phyloP scores from a whole-genome alignment of 2,888 invertebrate species.

The Phaedon cochleariae region DNA sequence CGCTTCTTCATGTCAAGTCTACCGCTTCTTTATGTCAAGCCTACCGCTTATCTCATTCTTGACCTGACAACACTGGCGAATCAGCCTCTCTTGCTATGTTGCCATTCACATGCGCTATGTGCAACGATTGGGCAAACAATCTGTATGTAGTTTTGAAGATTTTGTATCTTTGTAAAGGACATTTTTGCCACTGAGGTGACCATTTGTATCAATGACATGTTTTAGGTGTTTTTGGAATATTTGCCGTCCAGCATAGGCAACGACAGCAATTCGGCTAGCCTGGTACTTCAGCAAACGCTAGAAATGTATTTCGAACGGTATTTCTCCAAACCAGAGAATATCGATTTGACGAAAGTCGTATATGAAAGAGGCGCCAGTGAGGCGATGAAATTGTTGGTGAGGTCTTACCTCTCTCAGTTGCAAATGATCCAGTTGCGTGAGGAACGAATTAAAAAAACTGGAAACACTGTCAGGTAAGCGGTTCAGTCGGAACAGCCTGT shows the following conservation, averaged over 20 bases:
- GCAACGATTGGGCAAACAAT: too few relatives aligned
- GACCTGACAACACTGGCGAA: too few relatives aligned
- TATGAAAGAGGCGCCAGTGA: conserved; percentile 63
- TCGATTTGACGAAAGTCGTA: conserved; percentile 55
- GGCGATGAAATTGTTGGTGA: conserved; percentile 69
- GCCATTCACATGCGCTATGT: too few relatives aligned
- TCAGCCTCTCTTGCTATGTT: too few relatives aligned
- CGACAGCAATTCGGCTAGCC: conserved; percentile 62
- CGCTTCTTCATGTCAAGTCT: too few relatives aligned
- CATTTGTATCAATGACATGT: conserved; percentile 36
- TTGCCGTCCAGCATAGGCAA: conserved; percentile 72
- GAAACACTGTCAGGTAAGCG: conserved; percentile 23
- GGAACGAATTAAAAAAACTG: conserved; percentile 33
- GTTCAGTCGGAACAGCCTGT: too few relatives aligned
- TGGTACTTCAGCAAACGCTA: conserved; percentile 64
- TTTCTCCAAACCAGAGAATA: conserved; percentile 54
- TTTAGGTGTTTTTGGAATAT: conserved; percentile 71
- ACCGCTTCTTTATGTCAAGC: too few relatives aligned
- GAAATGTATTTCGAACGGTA: conserved; percentile 63
- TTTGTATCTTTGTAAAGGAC: too few relatives aligned
- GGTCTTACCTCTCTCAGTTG: conserved; percentile 67
- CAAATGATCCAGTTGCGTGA: conserved; percentile 58
- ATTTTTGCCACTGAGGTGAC: neutral
- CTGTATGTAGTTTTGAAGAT: too few relatives aligned
- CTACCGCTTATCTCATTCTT: too few relatives aligned